phyloP scores from a whole-genome alignment of 2,113 vertebrate species.

The Leucoraja erinaceus region DNA sequence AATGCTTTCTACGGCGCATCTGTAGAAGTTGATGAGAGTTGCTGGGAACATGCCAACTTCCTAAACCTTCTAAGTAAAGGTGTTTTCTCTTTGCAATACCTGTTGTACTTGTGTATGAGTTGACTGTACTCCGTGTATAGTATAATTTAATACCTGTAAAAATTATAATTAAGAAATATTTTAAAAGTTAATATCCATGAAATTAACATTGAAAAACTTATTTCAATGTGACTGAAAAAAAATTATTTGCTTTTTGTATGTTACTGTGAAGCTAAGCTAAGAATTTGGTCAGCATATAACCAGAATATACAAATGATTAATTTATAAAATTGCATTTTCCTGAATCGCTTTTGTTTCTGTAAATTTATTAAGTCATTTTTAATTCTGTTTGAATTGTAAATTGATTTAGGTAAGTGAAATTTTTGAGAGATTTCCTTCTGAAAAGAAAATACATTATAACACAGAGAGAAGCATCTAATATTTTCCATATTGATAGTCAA shows the following conservation, averaged over 20 bases:
- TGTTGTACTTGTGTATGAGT: too few relatives aligned
- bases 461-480: not conserved
- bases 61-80: too few relatives aligned
- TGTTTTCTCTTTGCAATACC: too few relatives aligned
- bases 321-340: not conserved
- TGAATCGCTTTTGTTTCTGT: not conserved
- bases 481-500: not conserved
- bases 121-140: too few relatives aligned
- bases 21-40: too few relatives aligned
- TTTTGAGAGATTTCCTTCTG: not conserved
- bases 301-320: not conserved
- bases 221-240: slow-evolving; percentile 37
- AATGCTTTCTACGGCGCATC: too few relatives aligned
- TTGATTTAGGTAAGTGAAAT: not conserved
- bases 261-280: not conserved
- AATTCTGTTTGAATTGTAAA: not conserved
- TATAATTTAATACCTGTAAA: not conserved
- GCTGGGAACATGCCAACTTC: too few relatives aligned
- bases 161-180: not conserved
- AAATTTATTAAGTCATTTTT: not conserved
- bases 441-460: not conserved
- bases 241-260: not conserved
- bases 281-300: not conserved
- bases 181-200: slow-evolving; percentile 37
- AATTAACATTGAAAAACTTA: slow-evolving; percentile 37